These are phyloP conservation scores for Mus caroli DNA, from an alignment of 2,797 vertebrate species.

Conservation along the genomic window DNA sequence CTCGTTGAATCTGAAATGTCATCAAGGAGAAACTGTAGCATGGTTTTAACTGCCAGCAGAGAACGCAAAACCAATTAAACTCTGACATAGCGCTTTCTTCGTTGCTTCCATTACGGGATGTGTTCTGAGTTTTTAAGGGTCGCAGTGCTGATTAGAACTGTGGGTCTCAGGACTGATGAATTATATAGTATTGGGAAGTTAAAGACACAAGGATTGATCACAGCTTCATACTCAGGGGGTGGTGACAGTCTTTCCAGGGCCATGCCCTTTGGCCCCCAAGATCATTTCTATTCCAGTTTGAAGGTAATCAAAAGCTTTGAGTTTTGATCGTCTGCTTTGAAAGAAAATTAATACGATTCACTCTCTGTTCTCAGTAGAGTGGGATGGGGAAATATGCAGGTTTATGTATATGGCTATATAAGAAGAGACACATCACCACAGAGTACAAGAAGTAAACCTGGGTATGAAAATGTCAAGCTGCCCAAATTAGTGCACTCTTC, in stretches of 20 bases:
- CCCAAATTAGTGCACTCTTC: background rate
- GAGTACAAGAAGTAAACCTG: background rate
- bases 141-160: background rate
- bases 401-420: background rate
- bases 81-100: background rate
- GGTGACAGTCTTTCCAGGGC: background rate
- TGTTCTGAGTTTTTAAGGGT: slow-evolving; percentile 49
- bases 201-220: background rate
- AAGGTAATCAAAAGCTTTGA: background rate
- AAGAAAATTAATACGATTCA: slow-evolving; percentile 26
- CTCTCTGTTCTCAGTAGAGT: background rate
- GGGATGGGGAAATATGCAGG: background rate
- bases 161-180: background rate
- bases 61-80: slow-evolving; percentile 49
- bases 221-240: background rate
- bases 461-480: background rate
- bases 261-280: background rate
- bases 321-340: slow-evolving; percentile 1
- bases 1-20: slow-evolving; percentile 57
- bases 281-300: slow-evolving; percentile 14
- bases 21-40: background rate
- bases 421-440: background rate
- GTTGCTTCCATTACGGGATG: slow-evolving; percentile 30
- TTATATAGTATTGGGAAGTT: slow-evolving; percentile 32
- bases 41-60: slow-evolving; percentile 38